A percentile compares a stretch with the other conserved stretches of the same genome.
Evolutionary conservation across 2,797 vertebrate species (phyloP).

Genomic region (Rachycentron canadum): DNA sequence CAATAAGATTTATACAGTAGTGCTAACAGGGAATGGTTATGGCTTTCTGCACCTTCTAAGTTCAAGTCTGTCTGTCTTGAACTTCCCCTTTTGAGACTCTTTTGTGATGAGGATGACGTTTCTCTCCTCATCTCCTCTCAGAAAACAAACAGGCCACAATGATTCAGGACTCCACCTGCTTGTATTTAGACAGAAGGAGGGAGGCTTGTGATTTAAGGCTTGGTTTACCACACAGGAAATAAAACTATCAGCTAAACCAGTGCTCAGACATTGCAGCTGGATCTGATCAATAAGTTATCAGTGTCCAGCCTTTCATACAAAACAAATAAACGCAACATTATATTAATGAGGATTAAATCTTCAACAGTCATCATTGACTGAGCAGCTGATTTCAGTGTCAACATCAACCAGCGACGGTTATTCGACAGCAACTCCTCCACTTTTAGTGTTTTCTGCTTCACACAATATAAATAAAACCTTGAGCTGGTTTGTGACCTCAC

Average conservation of each 20-base stretch:
- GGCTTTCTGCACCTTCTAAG: conserved; percentile 52
- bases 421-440: neutral
- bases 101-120: neutral
- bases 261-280: too few species aligned
- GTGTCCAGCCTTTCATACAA: neutral
- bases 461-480: neutral
- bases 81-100: neutral
- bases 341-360: neutral
- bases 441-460: conserved; percentile 27
- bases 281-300: neutral
- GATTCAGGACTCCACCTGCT: neutral
- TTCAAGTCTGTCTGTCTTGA: neutral
- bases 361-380: neutral
- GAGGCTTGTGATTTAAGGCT: conserved; percentile 39
- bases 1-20: conserved; percentile 1
- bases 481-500: neutral
- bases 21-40: conserved; percentile 37
- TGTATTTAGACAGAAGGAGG: neutral
- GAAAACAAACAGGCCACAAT: neutral
- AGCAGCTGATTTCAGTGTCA: neutral
- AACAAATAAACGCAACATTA: neutral
- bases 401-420: neutral
- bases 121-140: neutral
- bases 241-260: neutral
- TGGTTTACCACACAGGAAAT: neutral